phyloP scores from a whole-genome alignment of 2,888 invertebrate species.

The Bombylius major region DNA sequence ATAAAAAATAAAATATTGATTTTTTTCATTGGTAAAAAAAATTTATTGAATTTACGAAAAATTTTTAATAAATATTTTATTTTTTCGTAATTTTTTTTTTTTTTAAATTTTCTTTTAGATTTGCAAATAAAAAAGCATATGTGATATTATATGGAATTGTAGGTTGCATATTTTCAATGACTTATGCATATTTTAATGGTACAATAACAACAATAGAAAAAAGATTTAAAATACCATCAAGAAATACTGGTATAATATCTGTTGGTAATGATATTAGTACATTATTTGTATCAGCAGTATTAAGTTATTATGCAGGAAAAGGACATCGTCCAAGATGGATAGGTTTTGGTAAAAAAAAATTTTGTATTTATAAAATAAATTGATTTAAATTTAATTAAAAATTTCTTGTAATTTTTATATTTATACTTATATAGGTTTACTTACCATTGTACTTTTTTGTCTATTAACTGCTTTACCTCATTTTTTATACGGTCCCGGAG shows the following conservation, averaged over 20 bases:
- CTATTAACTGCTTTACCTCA: constrained; percentile 54
- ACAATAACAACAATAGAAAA: constrained; percentile 62
- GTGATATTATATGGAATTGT: constrained; percentile 52
- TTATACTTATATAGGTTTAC: constrained; percentile 30
- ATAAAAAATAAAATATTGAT: no score
- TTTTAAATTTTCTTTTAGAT: constrained; percentile 22
- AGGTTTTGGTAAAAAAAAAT: constrained; percentile 41
- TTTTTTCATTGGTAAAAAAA: no score
- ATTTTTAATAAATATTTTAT: no score
- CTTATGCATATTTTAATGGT: constrained; percentile 59
- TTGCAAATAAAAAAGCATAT: constrained; percentile 36
- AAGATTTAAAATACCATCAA: constrained; percentile 57
- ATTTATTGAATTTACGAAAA: no score
- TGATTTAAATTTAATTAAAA: not conserved
- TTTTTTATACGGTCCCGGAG: constrained; percentile 54
- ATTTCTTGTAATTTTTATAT: not conserved
- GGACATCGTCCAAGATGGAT: constrained; percentile 64
- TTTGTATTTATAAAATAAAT: not conserved
- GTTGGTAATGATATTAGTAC: constrained; percentile 65
- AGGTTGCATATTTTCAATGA: constrained; percentile 55
- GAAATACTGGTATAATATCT: constrained; percentile 56
- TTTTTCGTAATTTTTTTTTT: not conserved
- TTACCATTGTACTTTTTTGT: constrained; percentile 51
- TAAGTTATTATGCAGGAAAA: constrained; percentile 57
- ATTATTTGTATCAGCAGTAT: constrained; percentile 49